These are phyloP conservation scores for Chiropotes sagulatus DNA, from an alignment of 2,797 vertebrate genomes.

Conservation along the genomic window DNA sequence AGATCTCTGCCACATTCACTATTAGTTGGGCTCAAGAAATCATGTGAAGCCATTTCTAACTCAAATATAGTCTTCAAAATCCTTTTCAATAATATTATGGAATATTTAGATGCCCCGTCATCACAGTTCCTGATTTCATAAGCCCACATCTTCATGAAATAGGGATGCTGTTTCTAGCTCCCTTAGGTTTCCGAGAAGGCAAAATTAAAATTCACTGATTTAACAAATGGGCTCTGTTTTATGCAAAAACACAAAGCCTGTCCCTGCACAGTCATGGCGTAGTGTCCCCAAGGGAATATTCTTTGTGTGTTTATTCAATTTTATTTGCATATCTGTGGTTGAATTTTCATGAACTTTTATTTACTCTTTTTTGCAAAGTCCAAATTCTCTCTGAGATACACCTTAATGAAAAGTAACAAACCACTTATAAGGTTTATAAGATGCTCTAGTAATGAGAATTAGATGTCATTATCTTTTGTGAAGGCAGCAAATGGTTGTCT, in stretches of 20 bases:
- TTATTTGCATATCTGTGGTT: conserved; percentile 53
- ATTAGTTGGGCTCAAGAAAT: background rate
- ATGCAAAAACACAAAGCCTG: conserved; percentile 50
- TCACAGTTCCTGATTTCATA: conserved; percentile 6
- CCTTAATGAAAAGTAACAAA: conserved; percentile 71
- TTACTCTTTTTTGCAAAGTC: conserved; percentile 72
- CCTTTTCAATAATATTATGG: background rate
- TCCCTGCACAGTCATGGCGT: background rate
- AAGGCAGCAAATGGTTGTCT: conserved; percentile 73
- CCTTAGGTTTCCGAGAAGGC: conserved; percentile 28
- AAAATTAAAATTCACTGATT: conserved; percentile 64
- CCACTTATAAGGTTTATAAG: conserved; percentile 74
- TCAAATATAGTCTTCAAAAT: background rate
- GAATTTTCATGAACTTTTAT: conserved; percentile 41
- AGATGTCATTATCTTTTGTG: conserved; percentile 79
- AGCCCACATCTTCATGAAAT: background rate
- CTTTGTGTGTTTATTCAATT: conserved; percentile 54
- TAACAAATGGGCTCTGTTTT: conserved; percentile 57
- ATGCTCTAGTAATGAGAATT: conserved; percentile 77
- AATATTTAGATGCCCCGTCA: background rate
- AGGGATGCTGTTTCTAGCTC: conserved; percentile 1
- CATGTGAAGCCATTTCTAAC: background rate
- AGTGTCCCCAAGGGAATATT: background rate
- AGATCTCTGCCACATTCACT: background rate
- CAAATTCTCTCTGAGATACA: conserved; percentile 58